Percentiles rank a stretch among this genome's conserved stretches.
phyloP scores from a whole-genome alignment of 2,113 vertebrate genomes.

The Dromaius novaehollandiae region DNA sequence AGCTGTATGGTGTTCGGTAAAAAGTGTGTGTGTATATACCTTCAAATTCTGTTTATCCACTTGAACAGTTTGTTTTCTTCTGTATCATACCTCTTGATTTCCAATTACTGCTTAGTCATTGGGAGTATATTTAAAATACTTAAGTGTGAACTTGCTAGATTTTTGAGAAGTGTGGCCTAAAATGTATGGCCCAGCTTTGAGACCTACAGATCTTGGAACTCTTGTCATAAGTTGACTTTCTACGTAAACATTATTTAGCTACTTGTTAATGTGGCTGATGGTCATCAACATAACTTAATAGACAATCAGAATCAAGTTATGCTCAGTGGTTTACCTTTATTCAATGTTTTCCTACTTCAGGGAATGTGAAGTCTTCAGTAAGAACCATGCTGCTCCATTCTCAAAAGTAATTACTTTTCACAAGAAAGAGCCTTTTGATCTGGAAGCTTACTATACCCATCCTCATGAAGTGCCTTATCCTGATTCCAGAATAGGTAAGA shows the following conservation, averaged over 20 bases:
- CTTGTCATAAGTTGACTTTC: not conserved
- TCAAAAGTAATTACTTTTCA: constrained; percentile 98
- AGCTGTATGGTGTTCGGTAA: constrained; percentile 17
- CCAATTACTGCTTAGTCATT: not conserved
- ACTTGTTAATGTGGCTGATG: not conserved
- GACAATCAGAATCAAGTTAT: not conserved
- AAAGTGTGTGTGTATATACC: not conserved
- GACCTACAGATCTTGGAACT: not conserved
- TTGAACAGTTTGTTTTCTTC: not conserved
- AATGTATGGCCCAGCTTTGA: not conserved
- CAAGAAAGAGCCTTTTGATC: constrained; percentile 95
- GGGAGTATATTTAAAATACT: not conserved
- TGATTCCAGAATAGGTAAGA: constrained; percentile 91
- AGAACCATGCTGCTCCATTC: constrained; percentile 93
- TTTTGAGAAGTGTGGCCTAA: not conserved
- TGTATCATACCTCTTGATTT: not conserved
- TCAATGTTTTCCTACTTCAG: constrained; percentile 67
- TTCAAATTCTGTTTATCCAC: not conserved
- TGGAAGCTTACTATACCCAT: constrained; percentile 91
- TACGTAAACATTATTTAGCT: not conserved
- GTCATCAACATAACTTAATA: not conserved
- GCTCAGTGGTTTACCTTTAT: not conserved
- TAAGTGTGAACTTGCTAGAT: not conserved
- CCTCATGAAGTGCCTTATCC: constrained; percentile 92
- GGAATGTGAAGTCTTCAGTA: constrained; percentile 94